These are phyloP conservation scores for Coelopa frigida DNA, from an alignment of 1,140 invertebrate genomes.

Conservation along the genomic window DNA sequence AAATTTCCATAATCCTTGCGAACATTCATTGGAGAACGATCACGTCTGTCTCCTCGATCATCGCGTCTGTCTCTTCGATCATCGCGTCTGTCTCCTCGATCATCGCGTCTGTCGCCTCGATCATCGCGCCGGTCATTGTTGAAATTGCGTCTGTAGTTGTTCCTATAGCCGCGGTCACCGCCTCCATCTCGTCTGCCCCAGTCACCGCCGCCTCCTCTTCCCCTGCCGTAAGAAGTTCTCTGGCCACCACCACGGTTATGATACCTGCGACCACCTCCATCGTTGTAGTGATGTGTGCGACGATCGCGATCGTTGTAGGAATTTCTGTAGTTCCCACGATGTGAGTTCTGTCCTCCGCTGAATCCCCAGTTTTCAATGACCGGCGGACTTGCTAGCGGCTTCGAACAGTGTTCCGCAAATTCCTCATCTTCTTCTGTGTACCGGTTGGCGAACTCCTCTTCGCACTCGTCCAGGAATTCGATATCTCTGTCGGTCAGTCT, in stretches of 20 bases:
- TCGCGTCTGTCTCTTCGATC: constrained; percentile 8
- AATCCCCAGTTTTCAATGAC: constrained; percentile 49
- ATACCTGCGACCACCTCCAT: constrained; percentile 5
- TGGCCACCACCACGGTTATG: neutral
- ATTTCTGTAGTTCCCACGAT: constrained; percentile 6
- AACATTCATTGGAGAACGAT: constrained; percentile 24
- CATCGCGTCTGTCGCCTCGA: neutral
- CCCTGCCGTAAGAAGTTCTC: constrained; percentile 1
- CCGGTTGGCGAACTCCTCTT: constrained; percentile 49
- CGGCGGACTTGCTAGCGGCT: constrained; percentile 44
- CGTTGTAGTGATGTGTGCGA: neutral
- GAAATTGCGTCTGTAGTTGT: constrained; percentile 24
- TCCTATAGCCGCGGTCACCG: constrained; percentile 16
- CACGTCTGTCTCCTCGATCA: no score
- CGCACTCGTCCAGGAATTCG: constrained; percentile 48
- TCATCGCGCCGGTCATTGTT: constrained; percentile 13
- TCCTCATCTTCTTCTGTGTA: constrained; percentile 50
- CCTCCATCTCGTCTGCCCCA: constrained; percentile 13
- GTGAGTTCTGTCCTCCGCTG: constrained; percentile 13
- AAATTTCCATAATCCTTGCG: constrained; percentile 38
- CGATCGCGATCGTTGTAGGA: no score
- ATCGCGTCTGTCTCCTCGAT: constrained; percentile 10
- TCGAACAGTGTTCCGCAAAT: constrained; percentile 44
- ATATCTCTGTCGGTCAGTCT: constrained; percentile 43
- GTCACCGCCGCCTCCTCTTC: constrained; percentile 10